Evolutionary conservation across 2,113 vertebrate species (phyloP).

Genomic region (Coptodon rendalli): DNA sequence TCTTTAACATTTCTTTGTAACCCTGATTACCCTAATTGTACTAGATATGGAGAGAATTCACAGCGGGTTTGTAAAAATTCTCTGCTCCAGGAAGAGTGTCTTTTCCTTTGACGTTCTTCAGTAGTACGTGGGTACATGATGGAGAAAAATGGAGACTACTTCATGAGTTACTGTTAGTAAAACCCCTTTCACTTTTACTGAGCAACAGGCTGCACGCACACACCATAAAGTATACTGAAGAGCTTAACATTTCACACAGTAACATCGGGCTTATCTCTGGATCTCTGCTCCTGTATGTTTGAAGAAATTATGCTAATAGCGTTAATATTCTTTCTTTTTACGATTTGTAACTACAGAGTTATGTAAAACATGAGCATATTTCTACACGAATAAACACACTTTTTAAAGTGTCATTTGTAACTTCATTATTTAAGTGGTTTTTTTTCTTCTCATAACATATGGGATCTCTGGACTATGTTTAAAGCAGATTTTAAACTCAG

Average conservation of each 20-base stretch:
- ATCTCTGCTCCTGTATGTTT: constrained; percentile 39
- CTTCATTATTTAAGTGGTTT: not conserved
- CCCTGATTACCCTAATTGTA: constrained; percentile 43
- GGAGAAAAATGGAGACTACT: constrained; percentile 29
- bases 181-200: constrained; percentile 9
- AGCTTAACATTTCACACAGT: constrained; percentile 61
- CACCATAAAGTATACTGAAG: constrained; percentile 26
- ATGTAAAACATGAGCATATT: constrained; percentile 71
- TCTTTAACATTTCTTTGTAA: constrained; percentile 36
- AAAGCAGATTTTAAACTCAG: not conserved
- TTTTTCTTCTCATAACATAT: not conserved
- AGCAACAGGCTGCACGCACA: constrained; percentile 31
- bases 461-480: not conserved
- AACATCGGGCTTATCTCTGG: constrained; percentile 48
- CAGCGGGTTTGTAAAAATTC: constrained; percentile 61
- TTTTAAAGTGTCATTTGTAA: constrained; percentile 57
- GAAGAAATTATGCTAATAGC: constrained; percentile 63
- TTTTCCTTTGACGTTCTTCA: constrained; percentile 29
- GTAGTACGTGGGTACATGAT: constrained; percentile 27
- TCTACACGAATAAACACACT: constrained; percentile 74
- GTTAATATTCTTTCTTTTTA: constrained; percentile 70
- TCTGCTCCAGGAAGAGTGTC: constrained; percentile 36
- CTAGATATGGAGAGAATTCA: constrained; percentile 56
- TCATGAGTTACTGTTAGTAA: constrained; percentile 7
- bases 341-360: constrained; percentile 64